Evolutionary conservation across 92 coral and sea anemone genomes (phyloP), one percentile per base, ranked within the genome.

Genomic region (Epizoanthus stellaris): DNA sequence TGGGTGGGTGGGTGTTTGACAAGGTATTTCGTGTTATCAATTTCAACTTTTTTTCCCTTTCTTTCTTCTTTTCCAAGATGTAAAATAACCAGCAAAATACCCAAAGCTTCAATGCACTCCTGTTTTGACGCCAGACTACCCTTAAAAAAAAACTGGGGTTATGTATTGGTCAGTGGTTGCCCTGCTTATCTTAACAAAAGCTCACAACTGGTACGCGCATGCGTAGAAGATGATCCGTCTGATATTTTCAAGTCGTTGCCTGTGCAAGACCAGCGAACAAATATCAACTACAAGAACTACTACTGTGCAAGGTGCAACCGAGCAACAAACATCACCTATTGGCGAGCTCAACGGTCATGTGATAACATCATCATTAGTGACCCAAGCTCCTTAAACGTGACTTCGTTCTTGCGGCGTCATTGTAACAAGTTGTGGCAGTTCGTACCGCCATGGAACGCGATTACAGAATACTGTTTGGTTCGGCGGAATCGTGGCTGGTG

Each of bases 131-230:
- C 52, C 3, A 49, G 45, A 40, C 4, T 4, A 49, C 56, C 6
- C 14, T 49, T 49, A 0, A 49, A 49, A 2, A 10, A 6, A 49
- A 1, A 49, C 1, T 49, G 56, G 76, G 76, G 76, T 52, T 39
- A 3, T 17, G 19, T 70, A 10, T 1, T 70, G 16, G 53, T 70
- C 8, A 70, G 76, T 53, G 20, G 58, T 40, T 70, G 76, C 10
- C 76, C 76, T 36, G 56, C 13, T 13, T 70, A 19, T 15, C 21
- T 70, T 3, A 40, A 70, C 76, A 42, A 42, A 21, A 70, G 76
- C 53, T 70, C 76, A 16, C 49, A 70, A 25, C 52, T 70, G 54
- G 76, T 16, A 8, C 76, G 76, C 11, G 56, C 76, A 40, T 70
- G 76, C 76, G 54, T 40, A 39, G 23, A 70, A 3, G 53, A 19